Evolutionary conservation across 2,888 invertebrate genomes (phyloP), one percentile per base, ranked within the genome.

Genomic region (Pterostichus niger): DNA sequence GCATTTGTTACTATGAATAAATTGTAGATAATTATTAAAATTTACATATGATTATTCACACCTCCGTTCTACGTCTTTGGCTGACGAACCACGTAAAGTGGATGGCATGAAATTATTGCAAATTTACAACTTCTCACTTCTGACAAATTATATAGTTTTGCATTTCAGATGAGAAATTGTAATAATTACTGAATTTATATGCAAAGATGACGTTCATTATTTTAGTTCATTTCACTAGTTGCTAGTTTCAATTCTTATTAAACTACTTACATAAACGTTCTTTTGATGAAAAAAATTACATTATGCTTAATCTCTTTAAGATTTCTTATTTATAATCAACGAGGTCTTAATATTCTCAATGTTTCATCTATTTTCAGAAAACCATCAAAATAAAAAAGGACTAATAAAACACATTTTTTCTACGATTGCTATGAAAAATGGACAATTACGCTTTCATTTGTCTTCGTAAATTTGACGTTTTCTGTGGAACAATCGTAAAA

Each of bases 31-130:
- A 49, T 49, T 73, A 49, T 35, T 73, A 4, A 46, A 73, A 40
- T 73, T 46, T 49, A 24, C 73, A 73, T 68, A 68, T n/a, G 44
- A 49, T 73, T 73, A 73, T 73, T 73, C 73, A 73, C 73, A 73
- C 46, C 49, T 49, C 49, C 49, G 49, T 49, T 11, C 13, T 49
- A 13, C 49, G 49, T 49, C 49, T 49, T 49, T n/a, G 49, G 49
- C 0, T 49, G 49, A 49, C 49, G 40, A 40, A 40, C 40, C 40
- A 40, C 1, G 40, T 40, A 40, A 40, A 40, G 40, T 40, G 40
- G 40, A 40, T 49, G n/a, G 49, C 10, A 13, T 49, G 13, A 49
- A 49, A 49, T 49, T 49, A 40, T 40, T 40, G 49, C 13, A 49
- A 49, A 49, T 49, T 49, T 49, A n/a, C 13, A n/a, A 5, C 49